A percentile compares a stretch with the other conserved stretches of the same genome.
Evolutionary conservation across 1,140 invertebrate genomes (phyloP).

Genomic region (Calycopis cecrops): DNA sequence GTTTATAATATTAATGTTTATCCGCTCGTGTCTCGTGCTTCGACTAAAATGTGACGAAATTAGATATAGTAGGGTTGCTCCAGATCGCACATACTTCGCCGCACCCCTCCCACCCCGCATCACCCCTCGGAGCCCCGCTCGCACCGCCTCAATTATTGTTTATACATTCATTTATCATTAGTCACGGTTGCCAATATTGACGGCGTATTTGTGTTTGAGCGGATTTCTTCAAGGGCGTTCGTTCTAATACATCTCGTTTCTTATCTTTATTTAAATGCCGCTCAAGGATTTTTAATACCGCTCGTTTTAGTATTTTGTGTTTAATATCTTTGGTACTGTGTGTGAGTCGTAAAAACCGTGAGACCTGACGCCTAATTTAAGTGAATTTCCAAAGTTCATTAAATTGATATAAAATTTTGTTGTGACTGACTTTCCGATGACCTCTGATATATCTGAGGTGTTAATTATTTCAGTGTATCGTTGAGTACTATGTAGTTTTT

Average conservation of each 20-base stretch:
- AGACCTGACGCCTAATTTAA: not conserved
- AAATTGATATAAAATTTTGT: too few relatives aligned
- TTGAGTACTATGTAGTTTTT: too few relatives aligned
- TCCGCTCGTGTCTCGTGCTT: not conserved
- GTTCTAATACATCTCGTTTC: constrained; percentile 34
- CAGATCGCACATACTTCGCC: constrained; percentile 33
- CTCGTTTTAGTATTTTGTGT: not conserved
- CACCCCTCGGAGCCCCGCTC: too few relatives aligned
- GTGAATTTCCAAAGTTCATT: not conserved
- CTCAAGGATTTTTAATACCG: too few relatives aligned
- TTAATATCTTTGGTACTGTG: not conserved
- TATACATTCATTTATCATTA: constrained; percentile 58
- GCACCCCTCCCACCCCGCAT: constrained; percentile 13
- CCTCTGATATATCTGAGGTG: too few relatives aligned
- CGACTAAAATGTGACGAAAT: constrained; percentile 12
- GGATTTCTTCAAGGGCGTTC: constrained; percentile 47
- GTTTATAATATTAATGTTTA: constrained; percentile 1
- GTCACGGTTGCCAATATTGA: constrained; percentile 50
- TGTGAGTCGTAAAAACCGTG: not conserved
- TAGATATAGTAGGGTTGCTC: constrained; percentile 23
- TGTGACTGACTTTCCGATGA: too few relatives aligned
- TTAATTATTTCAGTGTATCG: too few relatives aligned
- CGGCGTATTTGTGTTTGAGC: constrained; percentile 44
- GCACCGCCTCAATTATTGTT: constrained; percentile 47
- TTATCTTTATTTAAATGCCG: constrained; percentile 14